Evolutionary conservation across 2,797 vertebrate species (phyloP).

Genomic region (Cyclopterus lumpus): DNA sequence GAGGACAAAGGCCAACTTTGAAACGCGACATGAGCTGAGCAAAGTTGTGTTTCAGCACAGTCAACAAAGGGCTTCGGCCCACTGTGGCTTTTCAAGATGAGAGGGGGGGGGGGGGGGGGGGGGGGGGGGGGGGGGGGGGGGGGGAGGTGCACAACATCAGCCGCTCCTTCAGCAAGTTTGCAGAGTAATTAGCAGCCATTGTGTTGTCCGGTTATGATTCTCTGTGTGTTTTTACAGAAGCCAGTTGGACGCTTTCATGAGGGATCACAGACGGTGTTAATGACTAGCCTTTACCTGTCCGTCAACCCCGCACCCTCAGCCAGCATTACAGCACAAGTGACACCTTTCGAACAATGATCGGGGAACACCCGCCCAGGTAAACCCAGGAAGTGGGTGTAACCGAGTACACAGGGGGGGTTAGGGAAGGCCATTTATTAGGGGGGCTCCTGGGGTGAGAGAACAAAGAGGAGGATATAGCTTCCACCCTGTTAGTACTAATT

Average conservation of each 20-base stretch:
- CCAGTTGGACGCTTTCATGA: slow-evolving; percentile 25
- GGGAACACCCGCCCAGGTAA: slow-evolving; percentile 46
- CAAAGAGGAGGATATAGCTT: slow-evolving; percentile 35
- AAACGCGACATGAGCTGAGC: slow-evolving; percentile 19
- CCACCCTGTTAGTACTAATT: slow-evolving; percentile 40
- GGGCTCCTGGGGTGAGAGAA: slow-evolving; percentile 55
- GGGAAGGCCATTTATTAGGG: slow-evolving; percentile 10
- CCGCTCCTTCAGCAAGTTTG: slow-evolving; percentile 55
- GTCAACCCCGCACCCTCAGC: slow-evolving; percentile 34
- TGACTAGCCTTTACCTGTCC: slow-evolving; percentile 21
- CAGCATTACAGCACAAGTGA: slow-evolving; percentile 33
- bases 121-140: not conserved
- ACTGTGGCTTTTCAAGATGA: slow-evolving; percentile 17
- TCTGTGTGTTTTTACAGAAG: slow-evolving; percentile 18
- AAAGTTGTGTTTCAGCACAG: slow-evolving; percentile 9
- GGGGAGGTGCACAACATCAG: slow-evolving; percentile 8
- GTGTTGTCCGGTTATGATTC: slow-evolving; percentile 28
- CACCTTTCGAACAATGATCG: slow-evolving; percentile 56
- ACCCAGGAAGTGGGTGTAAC: slow-evolving; percentile 61
- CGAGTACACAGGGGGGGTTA: slow-evolving; percentile 6
- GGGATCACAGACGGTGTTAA: slow-evolving; percentile 45
- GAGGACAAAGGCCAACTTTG: slow-evolving; percentile 31
- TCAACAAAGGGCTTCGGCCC: slow-evolving; percentile 6
- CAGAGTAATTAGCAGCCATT: slow-evolving; percentile 45
- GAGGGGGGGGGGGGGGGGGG: not conserved